Base-by-base conservation (phyloP, 1,140 invertebrate species). In the Agraylea sexmaculata region DNA sequence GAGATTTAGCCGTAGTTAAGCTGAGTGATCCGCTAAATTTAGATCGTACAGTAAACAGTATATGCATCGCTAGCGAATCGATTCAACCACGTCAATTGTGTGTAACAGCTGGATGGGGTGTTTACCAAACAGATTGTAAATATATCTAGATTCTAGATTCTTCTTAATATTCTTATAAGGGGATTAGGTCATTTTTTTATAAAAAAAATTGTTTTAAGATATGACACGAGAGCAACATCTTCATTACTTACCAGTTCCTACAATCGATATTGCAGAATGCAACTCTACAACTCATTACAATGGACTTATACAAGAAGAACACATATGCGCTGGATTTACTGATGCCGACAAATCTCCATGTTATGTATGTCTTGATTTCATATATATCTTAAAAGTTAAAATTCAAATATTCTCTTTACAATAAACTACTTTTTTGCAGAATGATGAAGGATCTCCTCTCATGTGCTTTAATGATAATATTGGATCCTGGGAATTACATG, bases 371-470 rank as follows among this genome's bases (percentile, higher is more conserved):
- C n/a, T n/a, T n/a, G n/a, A n/a, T n/a, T n/a, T 25, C 16, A 43
- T 11, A 41, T 19, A 31, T 33, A 29, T 22, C 8, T 23, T n/a
- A 21, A 15, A 36, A 19, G 17, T n/a, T 6, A 11, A 21, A 15
- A 36, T 17, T 36, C 13, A 19, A n/a, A n/a, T n/a, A n/a, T n/a
- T n/a, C n/a, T 37, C 29, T 19, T 41, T 37, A 7, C 20, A 23
- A 50, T 10, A 21, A 29, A 30, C 18, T 33, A 35, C 30, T 50
- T 49, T 47, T 49, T 65, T 68, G 43, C 44, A 78, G 76, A 75
- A 75, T 49, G 74, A 77, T 51, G 71, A 75, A 58, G 75, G 75
- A 29, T 70, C 73, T 6, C 74, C 75, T 12, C 49, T 78, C 23
- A 75, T 78, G 69, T 78, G 77, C 46, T 60, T 68, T 44, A 70